Percentiles rank a stretch among this genome's conserved stretches.
These are phyloP conservation scores for Empidonax traillii DNA, from an alignment of 2,113 vertebrate species.

Conservation along the genomic window DNA sequence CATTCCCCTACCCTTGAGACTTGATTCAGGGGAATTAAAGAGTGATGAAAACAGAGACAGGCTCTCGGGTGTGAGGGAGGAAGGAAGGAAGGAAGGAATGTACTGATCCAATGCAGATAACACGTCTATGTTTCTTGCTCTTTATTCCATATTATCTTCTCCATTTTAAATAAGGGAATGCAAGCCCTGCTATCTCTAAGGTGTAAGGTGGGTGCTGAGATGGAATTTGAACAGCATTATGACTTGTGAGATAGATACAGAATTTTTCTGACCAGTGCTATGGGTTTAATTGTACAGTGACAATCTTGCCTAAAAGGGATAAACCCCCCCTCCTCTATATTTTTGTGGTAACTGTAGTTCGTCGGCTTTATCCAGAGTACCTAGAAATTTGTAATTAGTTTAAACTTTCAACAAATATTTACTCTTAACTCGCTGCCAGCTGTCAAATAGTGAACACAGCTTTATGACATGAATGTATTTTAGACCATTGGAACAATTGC, in stretches of 20 bases:
- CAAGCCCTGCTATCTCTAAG: not conserved
- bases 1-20: not conserved
- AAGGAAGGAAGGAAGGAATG: not conserved
- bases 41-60: not conserved
- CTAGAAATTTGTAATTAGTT: not conserved
- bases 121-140: not conserved
- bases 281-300: not conserved
- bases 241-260: not conserved
- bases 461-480: not conserved
- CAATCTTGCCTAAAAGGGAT: not conserved
- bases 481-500: not conserved
- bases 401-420: not conserved
- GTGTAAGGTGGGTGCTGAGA: not conserved
- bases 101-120: not conserved
- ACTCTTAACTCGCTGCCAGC: not conserved
- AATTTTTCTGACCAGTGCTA: not conserved
- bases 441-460: not conserved
- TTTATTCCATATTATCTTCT: not conserved
- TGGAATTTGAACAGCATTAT: not conserved
- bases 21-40: not conserved
- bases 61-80: not conserved
- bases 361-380: not conserved
- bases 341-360: not conserved
- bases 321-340: fast-evolving
- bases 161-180: not conserved